phyloP scores from a whole-genome alignment of 2,113 vertebrate species.

The Chelonoidis abingdonii region DNA sequence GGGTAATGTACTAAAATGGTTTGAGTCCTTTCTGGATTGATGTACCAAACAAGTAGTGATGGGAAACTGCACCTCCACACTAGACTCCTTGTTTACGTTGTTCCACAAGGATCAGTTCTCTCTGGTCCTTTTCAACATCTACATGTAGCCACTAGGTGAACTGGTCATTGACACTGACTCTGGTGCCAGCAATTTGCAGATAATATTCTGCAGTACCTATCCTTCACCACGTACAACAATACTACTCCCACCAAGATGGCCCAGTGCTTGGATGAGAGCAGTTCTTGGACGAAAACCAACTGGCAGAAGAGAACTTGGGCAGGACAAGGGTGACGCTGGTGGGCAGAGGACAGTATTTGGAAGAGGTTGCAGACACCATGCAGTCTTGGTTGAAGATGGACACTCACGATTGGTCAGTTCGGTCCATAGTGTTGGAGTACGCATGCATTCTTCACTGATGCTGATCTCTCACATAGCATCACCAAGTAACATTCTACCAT shows the following conservation, averaged over 20 bases:
- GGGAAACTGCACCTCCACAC: background rate
- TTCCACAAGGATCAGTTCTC: background rate
- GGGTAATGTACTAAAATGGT: background rate
- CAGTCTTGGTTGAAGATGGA: background rate
- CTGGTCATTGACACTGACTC: background rate
- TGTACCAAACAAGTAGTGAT: background rate
- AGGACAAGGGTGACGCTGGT: background rate
- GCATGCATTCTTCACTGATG: background rate
- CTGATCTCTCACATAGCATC: background rate
- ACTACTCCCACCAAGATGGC: background rate
- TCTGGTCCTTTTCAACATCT: background rate
- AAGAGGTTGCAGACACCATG: background rate
- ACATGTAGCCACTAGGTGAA: background rate
- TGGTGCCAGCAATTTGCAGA: background rate
- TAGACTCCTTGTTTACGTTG: background rate
- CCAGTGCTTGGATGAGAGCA: background rate
- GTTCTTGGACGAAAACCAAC: background rate
- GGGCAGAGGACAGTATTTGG: background rate
- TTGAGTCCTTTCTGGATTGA: background rate
- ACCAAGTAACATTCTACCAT: background rate
- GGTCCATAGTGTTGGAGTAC: background rate
- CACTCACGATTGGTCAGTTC: background rate
- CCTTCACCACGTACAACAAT: background rate
- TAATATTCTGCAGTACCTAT: background rate
- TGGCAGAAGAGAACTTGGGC: background rate